Percentiles rank a stretch among this genome's conserved stretches.
Conservation (phyloP, 2,113 vertebrate species). For the Cololabis saira region DNA sequence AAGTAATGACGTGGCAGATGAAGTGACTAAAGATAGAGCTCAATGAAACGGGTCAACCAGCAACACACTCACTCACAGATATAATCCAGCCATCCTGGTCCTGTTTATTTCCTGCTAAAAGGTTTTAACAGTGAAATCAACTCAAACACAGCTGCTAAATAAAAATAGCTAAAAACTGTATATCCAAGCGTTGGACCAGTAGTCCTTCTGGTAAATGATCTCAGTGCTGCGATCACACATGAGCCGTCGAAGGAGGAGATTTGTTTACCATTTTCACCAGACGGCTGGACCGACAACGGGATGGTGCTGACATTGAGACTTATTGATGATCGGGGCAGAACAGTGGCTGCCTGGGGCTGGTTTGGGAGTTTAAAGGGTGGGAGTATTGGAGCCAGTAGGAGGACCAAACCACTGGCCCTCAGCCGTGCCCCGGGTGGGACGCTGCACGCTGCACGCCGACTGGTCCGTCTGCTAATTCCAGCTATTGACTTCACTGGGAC, state of each 20-base stretch:
- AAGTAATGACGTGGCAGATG: too few relatives aligned
- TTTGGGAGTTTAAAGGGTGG: conserved; percentile 21
- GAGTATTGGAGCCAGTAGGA: conserved; percentile 37
- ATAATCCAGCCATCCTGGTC: too few relatives aligned
- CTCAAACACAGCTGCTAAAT: too few relatives aligned
- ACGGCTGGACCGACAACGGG: conserved; percentile 4
- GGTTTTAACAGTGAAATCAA: too few relatives aligned
- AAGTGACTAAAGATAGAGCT: too few relatives aligned
- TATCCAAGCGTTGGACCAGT: not conserved
- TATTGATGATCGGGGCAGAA: conserved; percentile 65
- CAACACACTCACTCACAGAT: too few relatives aligned
- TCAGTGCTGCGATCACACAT: too few relatives aligned
- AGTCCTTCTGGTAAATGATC: too few relatives aligned
- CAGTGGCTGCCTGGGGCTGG: conserved; percentile 40
- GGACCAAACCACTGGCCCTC: conserved; percentile 41
- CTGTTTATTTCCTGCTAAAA: too few relatives aligned
- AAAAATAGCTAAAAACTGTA: too few relatives aligned
- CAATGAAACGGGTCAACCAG: too few relatives aligned
- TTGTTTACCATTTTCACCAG: not conserved
- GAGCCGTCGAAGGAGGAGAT: too few relatives aligned
- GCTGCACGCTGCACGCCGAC: conserved; percentile 61
- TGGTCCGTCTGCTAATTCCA: conserved; percentile 58
- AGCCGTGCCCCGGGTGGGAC: conserved; percentile 56
- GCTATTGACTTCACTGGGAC: conserved; percentile 66
- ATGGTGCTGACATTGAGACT: conserved; percentile 72